phyloP scores from a whole-genome alignment of 2,113 vertebrate genomes.

The Tamias sibiricus region DNA sequence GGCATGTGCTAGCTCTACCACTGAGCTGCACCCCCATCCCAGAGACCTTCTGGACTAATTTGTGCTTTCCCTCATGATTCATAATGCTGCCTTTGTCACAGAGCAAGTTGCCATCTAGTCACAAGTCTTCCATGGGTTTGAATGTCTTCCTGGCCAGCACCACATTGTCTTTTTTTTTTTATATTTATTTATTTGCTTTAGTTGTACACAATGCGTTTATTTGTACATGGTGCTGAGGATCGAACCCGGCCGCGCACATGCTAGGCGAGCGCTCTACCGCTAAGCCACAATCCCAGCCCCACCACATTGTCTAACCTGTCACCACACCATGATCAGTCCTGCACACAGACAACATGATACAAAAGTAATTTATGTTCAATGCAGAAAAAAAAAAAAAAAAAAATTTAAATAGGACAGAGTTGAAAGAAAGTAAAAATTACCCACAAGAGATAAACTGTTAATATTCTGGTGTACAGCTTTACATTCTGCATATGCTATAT shows the following conservation, averaged over 20 bases:
- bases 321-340: neutral
- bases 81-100: neutral
- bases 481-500: neutral
- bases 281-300: no score
- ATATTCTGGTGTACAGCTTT: neutral
- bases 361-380: conserved; percentile 17
- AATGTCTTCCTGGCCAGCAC: neutral
- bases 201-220: no score
- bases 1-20: neutral
- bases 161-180: neutral
- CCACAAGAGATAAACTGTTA: neutral
- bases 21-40: neutral
- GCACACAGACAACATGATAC: neutral
- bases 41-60: neutral
- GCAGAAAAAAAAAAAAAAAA: neutral
- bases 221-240: no score
- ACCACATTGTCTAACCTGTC: neutral
- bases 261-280: no score
- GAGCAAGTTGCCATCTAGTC: neutral
- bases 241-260: no score
- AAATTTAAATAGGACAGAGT: neutral
- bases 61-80: neutral
- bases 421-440: conserved; percentile 16
- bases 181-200: no score
- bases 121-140: neutral